Base-by-base conservation (phyloP, 2,888 invertebrate genomes). In the Embidobia sp. region DNA sequence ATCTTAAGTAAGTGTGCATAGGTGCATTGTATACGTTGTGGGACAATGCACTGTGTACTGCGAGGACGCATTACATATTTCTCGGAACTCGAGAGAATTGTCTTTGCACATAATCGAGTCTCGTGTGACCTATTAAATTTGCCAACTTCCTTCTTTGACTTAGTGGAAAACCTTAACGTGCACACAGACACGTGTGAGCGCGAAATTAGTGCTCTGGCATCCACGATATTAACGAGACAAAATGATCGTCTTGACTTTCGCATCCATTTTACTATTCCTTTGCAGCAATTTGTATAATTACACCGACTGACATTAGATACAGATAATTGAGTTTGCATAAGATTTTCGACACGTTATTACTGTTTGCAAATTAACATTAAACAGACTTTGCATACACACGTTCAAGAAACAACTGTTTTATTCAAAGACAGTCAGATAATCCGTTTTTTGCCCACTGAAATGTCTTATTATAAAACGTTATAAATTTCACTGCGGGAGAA, bases 31-130 rank as follows among this genome's bases (percentile, higher is more conserved):
- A 40, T 37, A 44, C 46, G 53, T 19, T 10, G 37, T 13, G 46
- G 29, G 10, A 46, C 35, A 63, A 55, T 48, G 33, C 11, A 11
- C 5, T 33, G 57, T 44, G 19, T 26, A 37, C 53, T 15, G 15
- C 19, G 11, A 11, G 35, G 35, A 16, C 4, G 33, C 35, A 26
- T 33, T 46, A 22, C 27, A 40, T 15, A 40, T 27, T 31, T 33
- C 16, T n/a, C n/a, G n/a, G n/a, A n/a, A n/a, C n/a, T n/a, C n/a
- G n/a, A 72, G 83, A 80, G 81, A 74, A 82, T 82, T 81, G 80
- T 81, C 59, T 79, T 77, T 73, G 79, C 70, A 79, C 81, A 83
- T 81, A 85, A 85, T 84, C 82, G 81, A 80, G 81, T 83, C 82
- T 80, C 78, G 79, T 67, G 80, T 81, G 81, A 81, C 80, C 80